phyloP scores from a whole-genome alignment of 2,888 invertebrate genomes.

The Heliconius aoede region DNA sequence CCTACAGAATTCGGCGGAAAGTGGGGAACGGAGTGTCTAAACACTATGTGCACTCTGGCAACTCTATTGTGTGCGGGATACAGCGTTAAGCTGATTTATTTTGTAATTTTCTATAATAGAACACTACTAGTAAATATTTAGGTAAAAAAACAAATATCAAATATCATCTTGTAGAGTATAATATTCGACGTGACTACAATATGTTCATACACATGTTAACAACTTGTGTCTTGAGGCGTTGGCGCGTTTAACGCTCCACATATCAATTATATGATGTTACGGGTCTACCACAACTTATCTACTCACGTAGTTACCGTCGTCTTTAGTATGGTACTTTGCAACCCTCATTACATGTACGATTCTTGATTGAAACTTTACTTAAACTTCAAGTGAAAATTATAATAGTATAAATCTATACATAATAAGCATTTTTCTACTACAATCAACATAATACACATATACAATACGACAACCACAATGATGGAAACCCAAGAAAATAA shows the following conservation, averaged over 20 bases:
- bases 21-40: too few species aligned
- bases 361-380: not conserved
- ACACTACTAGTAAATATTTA: not conserved
- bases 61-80: too few species aligned
- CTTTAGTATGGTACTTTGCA: constrained; percentile 9
- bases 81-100: too few species aligned
- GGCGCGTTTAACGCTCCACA: not conserved
- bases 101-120: too few species aligned
- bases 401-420: too few species aligned
- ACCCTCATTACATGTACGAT: not conserved
- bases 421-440: too few species aligned
- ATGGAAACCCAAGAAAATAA: not conserved
- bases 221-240: not conserved
- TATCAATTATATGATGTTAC: constrained; percentile 9
- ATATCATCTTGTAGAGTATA: not conserved
- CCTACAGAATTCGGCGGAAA: too few species aligned
- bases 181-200: not conserved
- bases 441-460: too few species aligned
- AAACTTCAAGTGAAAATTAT: not conserved
- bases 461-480: too few species aligned
- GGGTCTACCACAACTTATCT: not conserved
- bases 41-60: too few species aligned
- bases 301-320: constrained; percentile 9
- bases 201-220: not conserved
- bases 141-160: not conserved